Conservation (phyloP, 2,888 invertebrate genomes). For the Malacosoma neustria region DNA sequence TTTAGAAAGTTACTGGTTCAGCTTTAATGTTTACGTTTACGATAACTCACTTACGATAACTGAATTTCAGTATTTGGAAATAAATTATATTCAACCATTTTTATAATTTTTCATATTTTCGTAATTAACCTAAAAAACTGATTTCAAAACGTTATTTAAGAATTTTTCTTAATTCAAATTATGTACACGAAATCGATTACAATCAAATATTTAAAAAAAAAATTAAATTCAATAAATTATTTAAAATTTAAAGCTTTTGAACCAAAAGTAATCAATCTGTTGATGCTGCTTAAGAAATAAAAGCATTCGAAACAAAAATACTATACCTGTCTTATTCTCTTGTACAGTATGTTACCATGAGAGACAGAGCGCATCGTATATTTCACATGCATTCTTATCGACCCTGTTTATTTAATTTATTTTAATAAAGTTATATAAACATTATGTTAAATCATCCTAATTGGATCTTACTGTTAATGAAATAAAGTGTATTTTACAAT, state of each 20-base stretch:
- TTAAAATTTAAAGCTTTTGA: too few relatives aligned
- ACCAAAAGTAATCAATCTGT: slow-evolving; percentile 49
- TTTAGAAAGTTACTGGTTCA: too few relatives aligned
- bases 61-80: too few relatives aligned
- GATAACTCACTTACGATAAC: too few relatives aligned
- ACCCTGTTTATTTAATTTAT: slow-evolving; percentile 32
- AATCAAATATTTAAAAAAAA: too few relatives aligned
- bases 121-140: too few relatives aligned
- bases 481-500: slow-evolving; percentile 21
- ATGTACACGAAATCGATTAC: too few relatives aligned
- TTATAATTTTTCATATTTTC: too few relatives aligned
- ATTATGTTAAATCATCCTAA: slow-evolving; percentile 15
- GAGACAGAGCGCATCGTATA: slow-evolving; percentile 26
- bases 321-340: slow-evolving; percentile 34
- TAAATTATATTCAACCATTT: too few relatives aligned
- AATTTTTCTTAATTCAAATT: too few relatives aligned
- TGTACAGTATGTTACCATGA: slow-evolving; percentile 10
- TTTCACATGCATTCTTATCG: slow-evolving; percentile 33
- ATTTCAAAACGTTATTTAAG: too few relatives aligned
- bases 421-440: slow-evolving; percentile 27
- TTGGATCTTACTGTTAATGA: slow-evolving; percentile 15
- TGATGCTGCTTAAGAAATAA: slow-evolving; percentile 57
- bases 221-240: slow-evolving; percentile 5
- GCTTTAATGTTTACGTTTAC: too few relatives aligned
- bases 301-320: slow-evolving; percentile 21